These are phyloP conservation scores for Calonectris borealis DNA, from an alignment of 2,113 vertebrate genomes.

Conservation along the genomic window DNA sequence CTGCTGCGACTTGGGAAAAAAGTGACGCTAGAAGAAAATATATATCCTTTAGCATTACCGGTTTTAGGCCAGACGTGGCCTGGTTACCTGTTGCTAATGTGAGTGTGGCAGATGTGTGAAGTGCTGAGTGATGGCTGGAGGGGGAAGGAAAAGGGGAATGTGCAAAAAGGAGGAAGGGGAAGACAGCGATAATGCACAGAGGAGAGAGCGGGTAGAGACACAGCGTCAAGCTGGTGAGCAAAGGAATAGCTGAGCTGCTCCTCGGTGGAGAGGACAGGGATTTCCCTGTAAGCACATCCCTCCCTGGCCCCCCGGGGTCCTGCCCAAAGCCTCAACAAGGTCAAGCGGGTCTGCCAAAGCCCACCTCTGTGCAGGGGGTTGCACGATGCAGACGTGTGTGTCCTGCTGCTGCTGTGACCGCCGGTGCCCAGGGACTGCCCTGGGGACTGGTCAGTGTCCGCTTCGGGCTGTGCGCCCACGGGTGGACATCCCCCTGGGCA, in stretches of 20 bases:
- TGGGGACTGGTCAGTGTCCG: neutral
- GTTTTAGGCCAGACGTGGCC: neutral
- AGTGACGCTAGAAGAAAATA: neutral
- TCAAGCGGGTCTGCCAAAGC: neutral
- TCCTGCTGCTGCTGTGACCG: neutral
- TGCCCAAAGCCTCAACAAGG: neutral
- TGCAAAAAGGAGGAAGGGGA: neutral
- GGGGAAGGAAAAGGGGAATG: neutral
- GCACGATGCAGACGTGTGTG: neutral
- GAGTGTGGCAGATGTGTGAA: neutral
- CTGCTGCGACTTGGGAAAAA: neutral
- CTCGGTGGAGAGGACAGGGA: neutral
- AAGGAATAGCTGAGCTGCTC: neutral
- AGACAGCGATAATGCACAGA: rapidly evolving
- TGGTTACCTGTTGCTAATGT: neutral
- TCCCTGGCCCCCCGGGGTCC: rapidly evolving
- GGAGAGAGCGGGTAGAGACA: neutral
- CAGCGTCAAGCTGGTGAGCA: neutral
- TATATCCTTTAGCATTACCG: neutral
- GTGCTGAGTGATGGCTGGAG: neutral
- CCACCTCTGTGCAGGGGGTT: no score
- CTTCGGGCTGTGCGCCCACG: neutral
- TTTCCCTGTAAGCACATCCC: neutral
- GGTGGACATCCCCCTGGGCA: neutral
- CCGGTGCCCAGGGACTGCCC: neutral